These are phyloP conservation scores for Sphenopsis melanotis DNA, from an alignment of 2,797 vertebrate genomes.

Conservation along the genomic window DNA sequence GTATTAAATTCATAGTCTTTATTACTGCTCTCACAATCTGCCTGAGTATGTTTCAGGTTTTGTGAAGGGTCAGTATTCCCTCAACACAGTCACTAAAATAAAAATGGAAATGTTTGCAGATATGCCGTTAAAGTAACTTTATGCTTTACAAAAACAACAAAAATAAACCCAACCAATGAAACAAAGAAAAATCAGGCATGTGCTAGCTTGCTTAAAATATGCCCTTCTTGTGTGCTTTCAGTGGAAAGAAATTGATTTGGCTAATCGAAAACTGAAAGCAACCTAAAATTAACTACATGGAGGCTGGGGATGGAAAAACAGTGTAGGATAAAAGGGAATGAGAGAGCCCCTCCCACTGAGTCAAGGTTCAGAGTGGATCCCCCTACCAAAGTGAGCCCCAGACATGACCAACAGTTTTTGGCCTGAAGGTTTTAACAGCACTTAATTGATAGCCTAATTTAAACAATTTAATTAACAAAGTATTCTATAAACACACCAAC, in stretches of 20 bases:
- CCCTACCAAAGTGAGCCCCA: neutral
- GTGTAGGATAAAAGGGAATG: neutral
- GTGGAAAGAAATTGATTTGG: neutral
- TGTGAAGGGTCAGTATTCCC: neutral
- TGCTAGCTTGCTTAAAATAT: neutral
- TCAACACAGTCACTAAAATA: neutral
- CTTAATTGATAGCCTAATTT: neutral
- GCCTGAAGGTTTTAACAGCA: neutral
- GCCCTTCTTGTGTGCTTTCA: neutral
- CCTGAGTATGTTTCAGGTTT: neutral
- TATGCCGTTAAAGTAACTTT: neutral
- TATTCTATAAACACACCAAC: neutral
- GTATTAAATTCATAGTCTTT: constrained; percentile 62
- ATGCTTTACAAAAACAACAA: neutral
- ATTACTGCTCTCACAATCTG: constrained; percentile 38
- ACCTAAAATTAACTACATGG: neutral
- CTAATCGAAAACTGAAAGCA: neutral
- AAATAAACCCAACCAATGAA: neutral
- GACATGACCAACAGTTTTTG: neutral
- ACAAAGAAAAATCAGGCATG: neutral
- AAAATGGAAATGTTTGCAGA: neutral
- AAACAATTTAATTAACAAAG: neutral
- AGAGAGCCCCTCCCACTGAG: neutral
- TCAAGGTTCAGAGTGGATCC: neutral
- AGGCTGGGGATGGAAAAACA: neutral